Evolutionary conservation across 2,113 vertebrate genomes (phyloP).

Genomic region (Conger conger): DNA sequence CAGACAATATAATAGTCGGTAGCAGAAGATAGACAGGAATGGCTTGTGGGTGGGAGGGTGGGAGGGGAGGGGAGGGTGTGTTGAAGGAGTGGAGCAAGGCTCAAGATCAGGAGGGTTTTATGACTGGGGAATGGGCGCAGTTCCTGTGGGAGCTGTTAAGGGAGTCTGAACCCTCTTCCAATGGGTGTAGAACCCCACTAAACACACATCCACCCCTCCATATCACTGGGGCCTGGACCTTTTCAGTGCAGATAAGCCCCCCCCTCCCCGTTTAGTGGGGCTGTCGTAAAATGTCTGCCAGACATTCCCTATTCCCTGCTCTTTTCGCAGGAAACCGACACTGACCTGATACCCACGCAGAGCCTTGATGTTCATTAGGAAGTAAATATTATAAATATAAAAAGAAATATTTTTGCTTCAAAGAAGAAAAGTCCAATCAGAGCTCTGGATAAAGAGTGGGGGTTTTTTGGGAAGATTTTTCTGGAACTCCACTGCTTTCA

Average conservation of each 20-base stretch:
- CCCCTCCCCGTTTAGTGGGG: background rate
- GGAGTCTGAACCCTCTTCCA: constrained; percentile 48
- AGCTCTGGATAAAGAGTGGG: background rate
- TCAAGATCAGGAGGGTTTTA: constrained; percentile 49
- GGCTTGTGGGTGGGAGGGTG: constrained; percentile 24
- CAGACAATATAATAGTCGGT: constrained; percentile 30
- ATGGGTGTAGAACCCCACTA: constrained; percentile 33
- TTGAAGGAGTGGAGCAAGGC: constrained; percentile 38
- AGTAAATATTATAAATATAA: too few relatives aligned
- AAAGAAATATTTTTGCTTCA: background rate
- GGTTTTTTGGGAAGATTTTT: too few relatives aligned
- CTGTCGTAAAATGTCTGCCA: background rate
- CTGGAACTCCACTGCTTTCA: too few relatives aligned
- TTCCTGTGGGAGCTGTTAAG: constrained; percentile 53
- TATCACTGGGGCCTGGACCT: constrained; percentile 47
- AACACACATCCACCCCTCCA: constrained; percentile 49
- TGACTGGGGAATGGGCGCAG: constrained; percentile 34
- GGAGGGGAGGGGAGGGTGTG: constrained; percentile 10
- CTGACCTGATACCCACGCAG: background rate
- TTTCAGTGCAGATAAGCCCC: constrained; percentile 34
- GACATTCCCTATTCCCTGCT: background rate
- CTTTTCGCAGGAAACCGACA: background rate
- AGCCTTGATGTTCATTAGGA: background rate
- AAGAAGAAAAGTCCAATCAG: background rate
- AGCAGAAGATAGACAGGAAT: constrained; percentile 45